Percentiles rank a stretch among this genome's conserved stretches.
Conservation (phyloP, 1,140 invertebrate species). For the Pentalonia nigronervosa region DNA sequence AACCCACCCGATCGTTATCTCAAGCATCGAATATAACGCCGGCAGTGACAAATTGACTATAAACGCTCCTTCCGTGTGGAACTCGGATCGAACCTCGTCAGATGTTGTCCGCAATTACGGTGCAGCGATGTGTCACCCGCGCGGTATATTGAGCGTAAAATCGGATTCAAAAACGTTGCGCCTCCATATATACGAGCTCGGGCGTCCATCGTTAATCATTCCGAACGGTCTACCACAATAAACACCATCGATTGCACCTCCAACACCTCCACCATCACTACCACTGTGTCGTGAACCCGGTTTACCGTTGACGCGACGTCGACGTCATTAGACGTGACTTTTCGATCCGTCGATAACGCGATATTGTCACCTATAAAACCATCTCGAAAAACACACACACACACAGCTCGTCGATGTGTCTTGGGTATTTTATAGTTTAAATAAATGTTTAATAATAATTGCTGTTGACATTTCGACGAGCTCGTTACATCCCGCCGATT, state of each 20-base stretch:
- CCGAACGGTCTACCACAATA: neutral
- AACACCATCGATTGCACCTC: neutral
- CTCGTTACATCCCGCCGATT: no score
- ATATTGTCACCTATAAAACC: no score
- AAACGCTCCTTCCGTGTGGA: neutral
- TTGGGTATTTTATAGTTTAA: no score
- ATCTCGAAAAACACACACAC: no score
- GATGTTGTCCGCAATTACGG: neutral
- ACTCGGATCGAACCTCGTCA: neutral
- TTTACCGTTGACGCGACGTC: neutral
- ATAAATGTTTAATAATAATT: no score
- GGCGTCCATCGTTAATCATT: neutral
- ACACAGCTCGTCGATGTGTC: no score
- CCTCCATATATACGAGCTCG: neutral
- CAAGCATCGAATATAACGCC: neutral
- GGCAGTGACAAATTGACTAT: conserved; percentile 12
- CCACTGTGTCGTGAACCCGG: neutral
- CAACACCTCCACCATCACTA: no score
- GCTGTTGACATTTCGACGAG: no score
- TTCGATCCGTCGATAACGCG: neutral
- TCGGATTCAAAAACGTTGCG: neutral
- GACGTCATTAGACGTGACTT: neutral
- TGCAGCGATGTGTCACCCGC: neutral
- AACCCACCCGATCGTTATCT: neutral
- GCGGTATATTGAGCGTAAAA: neutral